Conservation (phyloP, 2,888 invertebrate genomes). For the Apamea anceps region DNA sequence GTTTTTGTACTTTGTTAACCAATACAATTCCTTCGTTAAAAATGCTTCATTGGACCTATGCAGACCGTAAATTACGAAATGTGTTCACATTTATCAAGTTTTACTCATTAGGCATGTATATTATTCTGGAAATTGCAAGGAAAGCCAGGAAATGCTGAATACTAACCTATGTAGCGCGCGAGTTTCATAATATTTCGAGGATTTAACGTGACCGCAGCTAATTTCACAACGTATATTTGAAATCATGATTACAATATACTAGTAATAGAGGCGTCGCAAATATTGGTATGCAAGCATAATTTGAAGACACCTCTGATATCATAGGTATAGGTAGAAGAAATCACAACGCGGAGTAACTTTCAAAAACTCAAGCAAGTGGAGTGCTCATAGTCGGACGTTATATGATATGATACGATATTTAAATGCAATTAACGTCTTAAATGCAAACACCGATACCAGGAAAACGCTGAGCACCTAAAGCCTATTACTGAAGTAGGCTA, state of each 20-base stretch:
- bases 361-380: background rate
- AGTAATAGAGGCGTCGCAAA: background rate
- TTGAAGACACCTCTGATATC: background rate
- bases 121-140: background rate
- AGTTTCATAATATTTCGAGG: background rate
- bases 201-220: background rate
- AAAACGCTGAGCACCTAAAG: conserved; percentile 40
- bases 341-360: background rate
- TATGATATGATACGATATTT: too few relatives aligned
- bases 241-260: background rate
- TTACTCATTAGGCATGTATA: background rate
- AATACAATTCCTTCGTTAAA: background rate
- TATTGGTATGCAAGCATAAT: background rate
- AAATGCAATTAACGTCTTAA: conserved; percentile 28
- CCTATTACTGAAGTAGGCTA: conserved; percentile 47
- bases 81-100: background rate
- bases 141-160: background rate
- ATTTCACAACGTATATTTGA: background rate
- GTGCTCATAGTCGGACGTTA: background rate
- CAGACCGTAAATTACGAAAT: background rate
- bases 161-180: background rate
- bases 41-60: background rate
- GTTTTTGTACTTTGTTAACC: background rate
- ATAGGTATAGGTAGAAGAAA: background rate
- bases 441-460: conserved; percentile 19